Base-by-base conservation (phyloP, 2,797 vertebrate species). In the Bovichtus diacanthus region DNA sequence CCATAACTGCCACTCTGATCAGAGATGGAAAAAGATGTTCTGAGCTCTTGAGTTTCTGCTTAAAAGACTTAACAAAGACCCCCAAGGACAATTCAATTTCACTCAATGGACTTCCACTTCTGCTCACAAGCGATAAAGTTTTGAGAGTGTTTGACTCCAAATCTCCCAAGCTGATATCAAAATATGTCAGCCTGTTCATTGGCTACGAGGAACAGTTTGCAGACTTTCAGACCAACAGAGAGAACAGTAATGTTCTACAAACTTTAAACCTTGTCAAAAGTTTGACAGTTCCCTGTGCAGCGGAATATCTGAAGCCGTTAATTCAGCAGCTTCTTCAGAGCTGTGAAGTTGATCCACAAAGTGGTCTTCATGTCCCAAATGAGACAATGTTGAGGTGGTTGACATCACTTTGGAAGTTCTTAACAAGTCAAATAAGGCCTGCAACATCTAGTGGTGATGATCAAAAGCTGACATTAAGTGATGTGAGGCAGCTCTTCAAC, bases 111-210 rank as follows among this genome's bases (percentile, higher is more conserved):
- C 85, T 95, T 74, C 94, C 95, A 23, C 93, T 95, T 80, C 94
- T 95, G 55, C 94, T 95, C 27, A 95, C 91, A 56, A 78, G 23
- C 71, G 94, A 95, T 70, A 81, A 91, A 29, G 43, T 92, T 74
- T 76, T 95, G 65, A 87, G 84, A 83, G 70, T 79, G 21, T 95
- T 95, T 63, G 44, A 87, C 65, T 80, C 78, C 2, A 27, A 83
- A 12, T 82, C 74, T 54, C 92, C 90, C 8, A 95, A 83, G 23
- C 39, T 88, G 27, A 85, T 93, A 2, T 92, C 93, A 81, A 1
- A 0, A 5, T 87, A 93, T 85, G 64, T 59, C 0, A 0, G 2
- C 2, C 53, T 96, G 27, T 95, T 96, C 60, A 18, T 16, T 50
- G 70, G 50, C 25, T 55, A 80, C 4, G 31, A 88, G 43, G 59